These are phyloP conservation scores for Uloborus plumipes DNA, from an alignment of 2,888 invertebrate species.

Conservation along the genomic window DNA sequence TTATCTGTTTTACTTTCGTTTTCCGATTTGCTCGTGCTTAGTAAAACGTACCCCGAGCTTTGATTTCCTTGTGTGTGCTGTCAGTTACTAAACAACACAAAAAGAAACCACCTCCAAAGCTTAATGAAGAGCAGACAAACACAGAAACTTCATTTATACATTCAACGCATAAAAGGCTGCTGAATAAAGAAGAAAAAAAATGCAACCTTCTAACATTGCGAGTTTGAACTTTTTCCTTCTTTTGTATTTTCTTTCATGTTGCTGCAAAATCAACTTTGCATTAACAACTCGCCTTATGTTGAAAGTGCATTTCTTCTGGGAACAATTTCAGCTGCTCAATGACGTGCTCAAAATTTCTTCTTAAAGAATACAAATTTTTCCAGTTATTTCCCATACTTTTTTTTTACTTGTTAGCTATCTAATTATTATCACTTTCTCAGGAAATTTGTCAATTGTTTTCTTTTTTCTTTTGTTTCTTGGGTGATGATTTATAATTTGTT, in stretches of 20 bases:
- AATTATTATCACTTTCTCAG: constrained; percentile 53
- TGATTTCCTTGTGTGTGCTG: constrained; percentile 12
- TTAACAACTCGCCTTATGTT: constrained; percentile 32
- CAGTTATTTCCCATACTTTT: constrained; percentile 16
- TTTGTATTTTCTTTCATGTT: neutral
- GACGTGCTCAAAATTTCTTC: constrained; percentile 11
- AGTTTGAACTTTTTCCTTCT: too few species aligned
- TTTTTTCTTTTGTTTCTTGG: neutral
- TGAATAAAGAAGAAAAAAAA: constrained; percentile 4
- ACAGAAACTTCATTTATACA: neutral
- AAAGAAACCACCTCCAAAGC: neutral
- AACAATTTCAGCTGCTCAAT: constrained; percentile 40
- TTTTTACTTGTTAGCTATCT: constrained; percentile 32
- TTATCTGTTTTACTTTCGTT: too few species aligned
- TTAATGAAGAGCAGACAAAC: constrained; percentile 12
- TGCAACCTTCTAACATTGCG: too few species aligned
- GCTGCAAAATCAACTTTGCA: constrained; percentile 32
- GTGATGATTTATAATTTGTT: neutral
- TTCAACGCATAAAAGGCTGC: constrained; percentile 3
- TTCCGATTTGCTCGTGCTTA: too few species aligned
- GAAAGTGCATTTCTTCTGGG: constrained; percentile 30
- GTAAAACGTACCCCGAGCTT: too few species aligned
- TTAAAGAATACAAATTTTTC: neutral
- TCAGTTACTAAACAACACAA: constrained; percentile 20
- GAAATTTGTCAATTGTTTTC: constrained; percentile 43